A percentile compares a stretch with the other conserved stretches of the same genome.
Evolutionary conservation across 2,797 vertebrate species (phyloP).

Genomic region (Pogoniulus pusillus): DNA sequence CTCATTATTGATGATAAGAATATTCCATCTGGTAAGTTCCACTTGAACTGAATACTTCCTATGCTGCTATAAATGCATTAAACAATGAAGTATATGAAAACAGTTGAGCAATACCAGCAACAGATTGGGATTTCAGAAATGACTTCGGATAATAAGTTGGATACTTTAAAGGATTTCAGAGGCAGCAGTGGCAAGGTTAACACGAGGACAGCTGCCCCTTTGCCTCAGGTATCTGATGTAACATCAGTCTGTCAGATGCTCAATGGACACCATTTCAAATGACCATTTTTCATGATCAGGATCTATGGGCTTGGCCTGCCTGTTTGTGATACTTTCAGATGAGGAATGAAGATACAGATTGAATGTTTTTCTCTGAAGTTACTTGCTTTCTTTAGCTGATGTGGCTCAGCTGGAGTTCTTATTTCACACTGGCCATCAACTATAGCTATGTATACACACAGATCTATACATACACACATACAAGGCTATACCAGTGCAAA

Average conservation of each 20-base stretch:
- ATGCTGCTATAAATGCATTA: not conserved
- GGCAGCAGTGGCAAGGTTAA: too few relatives aligned
- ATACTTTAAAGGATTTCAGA: rapidly evolving
- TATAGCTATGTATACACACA: not conserved
- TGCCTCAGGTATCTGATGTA: not conserved
- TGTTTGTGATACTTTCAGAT: not conserved
- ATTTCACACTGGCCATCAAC: not conserved
- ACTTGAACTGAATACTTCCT: not conserved
- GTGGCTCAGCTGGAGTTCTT: not conserved
- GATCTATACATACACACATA: too few relatives aligned
- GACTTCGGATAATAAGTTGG: not conserved
- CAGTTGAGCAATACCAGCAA: not conserved
- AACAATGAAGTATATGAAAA: not conserved
- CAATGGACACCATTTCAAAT: not conserved
- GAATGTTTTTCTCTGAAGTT: not conserved
- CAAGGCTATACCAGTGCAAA: not conserved
- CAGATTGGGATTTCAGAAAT: not conserved
- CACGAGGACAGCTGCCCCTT: not conserved
- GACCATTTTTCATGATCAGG: not conserved
- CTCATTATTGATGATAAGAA: slow-evolving; percentile 80
- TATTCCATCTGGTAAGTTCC: slow-evolving; percentile 77
- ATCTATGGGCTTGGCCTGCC: not conserved
- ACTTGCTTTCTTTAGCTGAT: not conserved
- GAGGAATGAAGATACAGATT: not conserved
- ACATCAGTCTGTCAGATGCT: not conserved